Percentiles rank a stretch among this genome's conserved stretches.
phyloP scores from a whole-genome alignment of 1,140 invertebrate genomes.

The Trichomalopsis sarcophagae region DNA sequence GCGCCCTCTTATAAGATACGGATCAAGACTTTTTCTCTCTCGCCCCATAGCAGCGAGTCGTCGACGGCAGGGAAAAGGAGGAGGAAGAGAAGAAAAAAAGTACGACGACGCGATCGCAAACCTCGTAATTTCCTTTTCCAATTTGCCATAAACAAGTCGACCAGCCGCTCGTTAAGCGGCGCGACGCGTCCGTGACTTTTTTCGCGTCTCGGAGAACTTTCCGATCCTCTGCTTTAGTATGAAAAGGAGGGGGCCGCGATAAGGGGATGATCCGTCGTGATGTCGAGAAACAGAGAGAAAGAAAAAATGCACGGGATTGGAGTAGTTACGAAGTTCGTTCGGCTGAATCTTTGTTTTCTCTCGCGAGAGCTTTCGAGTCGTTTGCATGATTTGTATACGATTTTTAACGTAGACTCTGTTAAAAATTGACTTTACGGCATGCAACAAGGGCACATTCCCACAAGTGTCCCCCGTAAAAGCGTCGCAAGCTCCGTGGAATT shows the following conservation, averaged over 20 bases:
- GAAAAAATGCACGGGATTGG: slow-evolving; percentile 11
- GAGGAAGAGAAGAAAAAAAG: slow-evolving; percentile 18
- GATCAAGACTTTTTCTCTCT: background rate
- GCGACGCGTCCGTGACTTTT: slow-evolving; percentile 64
- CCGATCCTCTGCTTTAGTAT: slow-evolving; percentile 28
- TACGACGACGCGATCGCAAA: slow-evolving; percentile 58
- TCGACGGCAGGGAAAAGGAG: slow-evolving; percentile 9
- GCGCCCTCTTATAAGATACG: slow-evolving; percentile 42
- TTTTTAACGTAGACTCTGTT: background rate
- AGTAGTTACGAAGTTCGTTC: background rate
- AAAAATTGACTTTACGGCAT: background rate
- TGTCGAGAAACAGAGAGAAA: slow-evolving; percentile 35
- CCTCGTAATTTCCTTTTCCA: slow-evolving; percentile 74
- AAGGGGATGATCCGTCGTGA: slow-evolving; percentile 47
- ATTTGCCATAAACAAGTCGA: slow-evolving; percentile 75
- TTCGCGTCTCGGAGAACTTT: slow-evolving; percentile 50
- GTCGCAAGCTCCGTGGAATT: background rate
- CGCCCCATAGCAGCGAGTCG: background rate
- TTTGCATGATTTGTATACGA: background rate
- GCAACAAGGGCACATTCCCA: background rate
- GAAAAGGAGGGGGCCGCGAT: slow-evolving; percentile 13
- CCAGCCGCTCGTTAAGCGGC: slow-evolving; percentile 69
- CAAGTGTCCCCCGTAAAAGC: background rate
- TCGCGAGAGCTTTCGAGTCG: background rate
- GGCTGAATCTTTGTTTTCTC: background rate